These are phyloP conservation scores for Pteropus alecto DNA, from an alignment of 2,113 vertebrate genomes.

Conservation along the genomic window DNA sequence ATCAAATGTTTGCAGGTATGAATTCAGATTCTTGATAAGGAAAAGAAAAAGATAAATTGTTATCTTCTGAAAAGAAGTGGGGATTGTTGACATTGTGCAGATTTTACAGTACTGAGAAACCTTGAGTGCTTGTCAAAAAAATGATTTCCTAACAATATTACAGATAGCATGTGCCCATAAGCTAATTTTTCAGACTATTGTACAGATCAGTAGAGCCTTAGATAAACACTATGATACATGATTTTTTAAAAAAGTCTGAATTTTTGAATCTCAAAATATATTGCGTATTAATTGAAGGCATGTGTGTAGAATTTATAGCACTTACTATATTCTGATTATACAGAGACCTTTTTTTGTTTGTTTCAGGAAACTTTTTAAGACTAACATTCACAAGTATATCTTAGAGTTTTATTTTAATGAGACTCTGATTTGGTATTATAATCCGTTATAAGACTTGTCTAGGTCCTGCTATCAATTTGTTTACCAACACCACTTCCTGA, in stretches of 20 bases:
- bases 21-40: not conserved
- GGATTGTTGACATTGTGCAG: not conserved
- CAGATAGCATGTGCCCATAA: not conserved
- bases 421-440: not conserved
- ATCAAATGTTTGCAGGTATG: not conserved
- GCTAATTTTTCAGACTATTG: not conserved
- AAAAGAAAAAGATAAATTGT: not conserved
- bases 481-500: not conserved
- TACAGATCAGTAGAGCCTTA: not conserved
- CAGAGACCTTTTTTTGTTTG: not conserved
- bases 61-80: not conserved
- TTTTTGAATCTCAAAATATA: not conserved
- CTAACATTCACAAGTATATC: not conserved
- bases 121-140: not conserved
- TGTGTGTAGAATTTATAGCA: not conserved
- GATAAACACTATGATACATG: not conserved
- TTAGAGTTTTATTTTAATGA: slow-evolving; percentile 27
- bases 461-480: not conserved
- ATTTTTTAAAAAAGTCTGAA: not conserved
- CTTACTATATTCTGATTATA: not conserved
- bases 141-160: not conserved
- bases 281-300: not conserved
- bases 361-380: not conserved
- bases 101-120: not conserved
- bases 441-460: not conserved